phyloP scores from a whole-genome alignment of 1,140 invertebrate species.

The Galleria mellonella region DNA sequence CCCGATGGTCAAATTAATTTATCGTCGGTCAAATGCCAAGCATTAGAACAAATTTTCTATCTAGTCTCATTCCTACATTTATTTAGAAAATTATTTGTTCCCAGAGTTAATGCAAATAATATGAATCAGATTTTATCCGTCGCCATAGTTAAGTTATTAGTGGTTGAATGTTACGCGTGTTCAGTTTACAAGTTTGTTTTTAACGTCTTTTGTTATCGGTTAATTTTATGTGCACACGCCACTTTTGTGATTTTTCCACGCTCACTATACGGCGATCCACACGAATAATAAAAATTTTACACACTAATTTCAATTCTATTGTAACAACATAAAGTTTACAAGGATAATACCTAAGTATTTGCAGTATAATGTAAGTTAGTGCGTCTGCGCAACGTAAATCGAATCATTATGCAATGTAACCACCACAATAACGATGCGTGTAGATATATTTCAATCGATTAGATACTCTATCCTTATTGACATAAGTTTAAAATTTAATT shows the following conservation, averaged over 20 bases:
- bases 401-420: background rate
- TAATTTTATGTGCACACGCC: conserved; percentile 36
- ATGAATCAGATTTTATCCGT: no score
- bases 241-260: conserved; percentile 40
- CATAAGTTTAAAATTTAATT: no score
- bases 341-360: no score
- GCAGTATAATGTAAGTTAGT: no score
- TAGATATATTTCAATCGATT: conserved; percentile 1
- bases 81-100: no score
- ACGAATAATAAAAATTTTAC: background rate
- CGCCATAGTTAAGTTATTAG: background rate
- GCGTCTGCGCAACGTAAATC: conserved; percentile 3
- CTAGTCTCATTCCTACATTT: no score
- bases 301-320: no score
- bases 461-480: background rate
- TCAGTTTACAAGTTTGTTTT: conserved; percentile 20
- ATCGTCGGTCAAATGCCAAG: background rate
- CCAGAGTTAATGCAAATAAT: no score
- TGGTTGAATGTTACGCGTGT: conserved; percentile 13
- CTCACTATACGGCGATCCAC: conserved; percentile 12
- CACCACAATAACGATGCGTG: background rate
- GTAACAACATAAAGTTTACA: no score
- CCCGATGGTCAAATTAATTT: conserved; percentile 6
- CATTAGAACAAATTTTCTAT: no score
- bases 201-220: conserved; percentile 35